phyloP scores from a whole-genome alignment of 2,113 vertebrate genomes.

The Chauna torquata region DNA sequence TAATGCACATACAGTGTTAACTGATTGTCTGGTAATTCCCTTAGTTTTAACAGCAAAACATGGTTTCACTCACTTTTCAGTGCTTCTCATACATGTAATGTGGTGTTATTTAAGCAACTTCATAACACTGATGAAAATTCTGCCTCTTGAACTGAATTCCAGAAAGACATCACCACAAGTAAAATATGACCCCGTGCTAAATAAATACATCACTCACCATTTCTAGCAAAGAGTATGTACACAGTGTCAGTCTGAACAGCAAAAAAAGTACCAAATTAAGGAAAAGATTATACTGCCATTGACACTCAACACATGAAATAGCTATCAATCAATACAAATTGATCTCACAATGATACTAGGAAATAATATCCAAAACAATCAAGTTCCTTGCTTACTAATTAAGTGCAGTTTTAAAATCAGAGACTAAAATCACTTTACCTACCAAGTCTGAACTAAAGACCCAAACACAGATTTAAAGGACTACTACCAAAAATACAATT shows the following conservation, averaged over 20 bases:
- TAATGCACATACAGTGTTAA: not conserved
- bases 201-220: not conserved
- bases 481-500: not conserved
- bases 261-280: not conserved
- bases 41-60: not conserved
- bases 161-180: not conserved
- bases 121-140: not conserved
- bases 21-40: not conserved
- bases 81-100: not conserved
- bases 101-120: not conserved
- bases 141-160: not conserved
- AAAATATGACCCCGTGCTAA: not conserved
- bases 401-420: not conserved
- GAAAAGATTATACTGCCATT: not conserved
- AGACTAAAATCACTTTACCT: not conserved
- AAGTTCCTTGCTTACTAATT: not conserved
- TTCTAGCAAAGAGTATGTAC: not conserved
- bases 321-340: not conserved
- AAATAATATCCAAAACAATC: not conserved
- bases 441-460: not conserved
- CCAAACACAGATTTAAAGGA: not conserved
- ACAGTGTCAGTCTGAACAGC: not conserved
- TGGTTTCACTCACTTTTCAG: not conserved
- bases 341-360: not conserved
- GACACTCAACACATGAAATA: not conserved